Evolutionary conservation across 2,797 vertebrate genomes (phyloP), one percentile per base, ranked within the genome.

Genomic region (Neoniphon sammara): DNA sequence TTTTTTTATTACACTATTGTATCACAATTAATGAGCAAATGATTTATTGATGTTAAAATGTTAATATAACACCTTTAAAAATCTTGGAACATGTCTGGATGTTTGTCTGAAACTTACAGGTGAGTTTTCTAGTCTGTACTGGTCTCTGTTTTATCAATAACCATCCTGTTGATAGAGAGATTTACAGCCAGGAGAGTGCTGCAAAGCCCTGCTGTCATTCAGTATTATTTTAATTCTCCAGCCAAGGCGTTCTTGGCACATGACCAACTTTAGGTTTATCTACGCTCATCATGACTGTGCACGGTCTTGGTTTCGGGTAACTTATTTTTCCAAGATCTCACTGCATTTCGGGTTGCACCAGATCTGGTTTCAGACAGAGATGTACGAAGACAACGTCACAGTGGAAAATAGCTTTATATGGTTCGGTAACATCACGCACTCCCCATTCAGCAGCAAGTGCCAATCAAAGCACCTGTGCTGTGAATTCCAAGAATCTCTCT

Each of bases 191-290:
- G 53, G 36, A 4, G 8, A 59, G 70, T 56, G 30, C 57, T 39
- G 25, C 68, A 55, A 73, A 79, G n/a, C n/a, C 14, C 67, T 50
- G 31, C 70, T n/a, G 55, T 31, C 73, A 77, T 36, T 12, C 5
- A 10, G 54, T 71, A 71, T 75, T 66, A 66, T 77, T 80, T 60
- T 57, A 62, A 53, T 46, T 11, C 64, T 55, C 73, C 62, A 83
- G 85, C 85, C 77, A 73, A 69, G 69, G 50, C 18, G 73, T 75
- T 79, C 70, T 82, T 86, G 84, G 62, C 70, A 18, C 11, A 5
- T 0, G 21, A 25, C 72, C 66, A 71, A 52, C 31, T 25, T 50
- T 76, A 80, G 60, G 60, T 73, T 70, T 58, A 52, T 42, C 10
- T 12, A 11, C 76, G 65, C 76, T 74, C 77, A 81, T 73, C 67